phyloP scores from a whole-genome alignment of 2,797 vertebrate species.

The Parauchenoglanis ngamensis region DNA sequence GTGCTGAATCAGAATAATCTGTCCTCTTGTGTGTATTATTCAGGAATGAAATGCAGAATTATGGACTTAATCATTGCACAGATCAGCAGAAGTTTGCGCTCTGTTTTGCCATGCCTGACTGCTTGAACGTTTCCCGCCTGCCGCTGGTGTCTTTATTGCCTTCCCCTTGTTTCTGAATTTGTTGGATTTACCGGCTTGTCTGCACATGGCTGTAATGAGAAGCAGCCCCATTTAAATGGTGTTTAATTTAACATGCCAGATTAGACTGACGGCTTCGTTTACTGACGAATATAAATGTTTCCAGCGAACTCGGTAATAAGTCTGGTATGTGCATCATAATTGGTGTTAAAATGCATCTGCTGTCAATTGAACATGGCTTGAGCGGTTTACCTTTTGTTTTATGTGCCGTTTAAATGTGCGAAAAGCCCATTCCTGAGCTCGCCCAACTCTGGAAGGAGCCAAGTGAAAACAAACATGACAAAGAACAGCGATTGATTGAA shows the following conservation, averaged over 20 bases:
- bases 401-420: background rate
- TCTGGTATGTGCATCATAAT: conserved; percentile 6
- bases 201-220: conserved; percentile 32
- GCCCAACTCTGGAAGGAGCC: background rate
- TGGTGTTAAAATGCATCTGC: conserved; percentile 1
- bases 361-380: background rate
- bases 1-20: conserved; percentile 25
- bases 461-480: background rate
- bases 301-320: background rate
- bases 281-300: conserved; percentile 8
- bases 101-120: conserved; percentile 28
- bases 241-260: conserved; percentile 32
- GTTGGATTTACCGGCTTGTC: conserved; percentile 27
- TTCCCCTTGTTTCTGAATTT: conserved; percentile 19
- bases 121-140: background rate
- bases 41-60: conserved; percentile 44
- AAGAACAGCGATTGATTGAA: conserved; percentile 26
- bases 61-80: conserved; percentile 33
- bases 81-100: conserved; percentile 37
- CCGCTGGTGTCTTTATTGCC: conserved; percentile 4
- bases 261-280: conserved; percentile 29
- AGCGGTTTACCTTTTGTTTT: background rate
- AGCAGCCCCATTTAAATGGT: conserved; percentile 19
- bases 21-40: conserved; percentile 6
- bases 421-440: conserved; percentile 1